Evolutionary conservation across 1,140 invertebrate species (phyloP).

Genomic region (Diuraphis noxia): DNA sequence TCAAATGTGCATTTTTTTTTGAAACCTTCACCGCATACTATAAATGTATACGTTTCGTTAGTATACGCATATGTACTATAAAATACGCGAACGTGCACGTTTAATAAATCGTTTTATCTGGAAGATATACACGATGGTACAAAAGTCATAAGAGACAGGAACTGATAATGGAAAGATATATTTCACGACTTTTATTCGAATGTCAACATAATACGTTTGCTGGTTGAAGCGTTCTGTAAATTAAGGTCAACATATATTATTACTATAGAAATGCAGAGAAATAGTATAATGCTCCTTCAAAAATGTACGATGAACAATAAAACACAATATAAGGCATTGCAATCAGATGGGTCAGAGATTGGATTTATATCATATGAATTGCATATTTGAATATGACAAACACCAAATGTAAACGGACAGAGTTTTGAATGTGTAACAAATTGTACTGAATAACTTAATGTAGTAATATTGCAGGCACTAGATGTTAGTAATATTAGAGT

Average conservation of each 20-base stretch:
- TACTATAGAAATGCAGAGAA: not conserved
- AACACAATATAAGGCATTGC: not conserved
- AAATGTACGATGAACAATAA: not conserved
- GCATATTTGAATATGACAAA: not conserved
- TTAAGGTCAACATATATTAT: not conserved
- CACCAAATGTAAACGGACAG: not conserved
- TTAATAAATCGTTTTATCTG: constrained; percentile 27
- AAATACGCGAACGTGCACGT: not conserved
- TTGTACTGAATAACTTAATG: not conserved
- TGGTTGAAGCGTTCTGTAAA: not conserved
- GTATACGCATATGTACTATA: not conserved
- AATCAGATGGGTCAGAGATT: not conserved
- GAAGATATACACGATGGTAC: not conserved
- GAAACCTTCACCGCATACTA: not conserved
- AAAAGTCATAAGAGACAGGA: constrained; percentile 4
- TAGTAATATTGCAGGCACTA: not conserved
- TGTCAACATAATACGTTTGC: not conserved
- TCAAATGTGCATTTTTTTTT: not conserved
- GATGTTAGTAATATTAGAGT: not conserved
- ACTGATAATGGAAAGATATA: constrained; percentile 2
- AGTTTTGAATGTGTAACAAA: not conserved
- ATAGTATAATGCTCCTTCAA: not conserved
- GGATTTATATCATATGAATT: not conserved
- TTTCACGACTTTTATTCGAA: not conserved
- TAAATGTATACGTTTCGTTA: too few species aligned